Conservation (phyloP, 1,140 invertebrate species). For the Aphaenogaster ashmeadi region DNA sequence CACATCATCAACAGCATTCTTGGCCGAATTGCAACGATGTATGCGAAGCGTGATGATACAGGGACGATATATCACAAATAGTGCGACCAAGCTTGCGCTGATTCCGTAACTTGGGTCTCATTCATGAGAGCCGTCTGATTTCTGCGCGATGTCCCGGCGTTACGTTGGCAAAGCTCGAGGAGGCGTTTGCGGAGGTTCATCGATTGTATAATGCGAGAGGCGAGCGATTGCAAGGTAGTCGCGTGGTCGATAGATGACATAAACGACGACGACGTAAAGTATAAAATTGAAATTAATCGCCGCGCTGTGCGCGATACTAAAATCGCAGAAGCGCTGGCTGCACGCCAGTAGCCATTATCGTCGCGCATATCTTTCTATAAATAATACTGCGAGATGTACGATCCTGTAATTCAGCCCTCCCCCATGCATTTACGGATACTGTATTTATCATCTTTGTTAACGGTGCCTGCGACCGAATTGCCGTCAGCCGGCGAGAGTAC, state of each 20-base stretch:
- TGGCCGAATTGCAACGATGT: constrained; percentile 41
- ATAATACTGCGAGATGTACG: constrained; percentile 68
- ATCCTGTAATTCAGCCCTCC: constrained; percentile 58
- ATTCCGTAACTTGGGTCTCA: background rate
- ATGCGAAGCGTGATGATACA: background rate
- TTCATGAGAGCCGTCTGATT: constrained; percentile 26
- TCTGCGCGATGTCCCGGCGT: background rate
- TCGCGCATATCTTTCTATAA: constrained; percentile 75
- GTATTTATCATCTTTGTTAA: constrained; percentile 36
- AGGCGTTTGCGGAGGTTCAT: background rate
- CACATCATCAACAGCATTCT: constrained; percentile 42
- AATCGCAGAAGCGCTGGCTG: constrained; percentile 67
- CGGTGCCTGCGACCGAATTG: background rate
- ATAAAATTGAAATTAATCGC: constrained; percentile 70
- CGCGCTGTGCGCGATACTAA: constrained; percentile 56
- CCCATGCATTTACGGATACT: constrained; percentile 46
- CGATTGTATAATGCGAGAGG: background rate
- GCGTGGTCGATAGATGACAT: background rate
- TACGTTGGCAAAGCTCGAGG: background rate
- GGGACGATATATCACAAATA: constrained; percentile 1
- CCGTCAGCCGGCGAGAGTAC: background rate
- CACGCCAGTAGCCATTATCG: constrained; percentile 71
- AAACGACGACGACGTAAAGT: constrained; percentile 12
- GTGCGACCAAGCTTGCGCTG: constrained; percentile 20
- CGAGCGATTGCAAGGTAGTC: constrained; percentile 9